Conservation (phyloP, 2,797 vertebrate genomes). For the Pseudochirops corinnae region DNA sequence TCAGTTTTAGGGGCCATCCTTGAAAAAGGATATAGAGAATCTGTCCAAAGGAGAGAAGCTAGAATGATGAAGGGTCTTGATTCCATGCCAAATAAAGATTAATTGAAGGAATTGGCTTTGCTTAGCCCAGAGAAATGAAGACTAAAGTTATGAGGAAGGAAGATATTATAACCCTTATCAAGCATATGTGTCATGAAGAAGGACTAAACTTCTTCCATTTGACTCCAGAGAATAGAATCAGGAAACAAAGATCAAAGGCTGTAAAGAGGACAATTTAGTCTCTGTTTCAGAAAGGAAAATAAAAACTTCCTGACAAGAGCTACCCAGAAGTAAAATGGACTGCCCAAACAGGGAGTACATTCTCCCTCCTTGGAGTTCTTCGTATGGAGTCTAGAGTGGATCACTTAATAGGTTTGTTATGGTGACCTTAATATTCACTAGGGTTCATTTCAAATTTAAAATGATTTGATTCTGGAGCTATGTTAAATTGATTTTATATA, state of each 20-base stretch:
- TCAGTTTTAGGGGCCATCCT: neutral
- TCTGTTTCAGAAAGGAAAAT: neutral
- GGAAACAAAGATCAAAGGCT: neutral
- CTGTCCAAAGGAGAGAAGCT: neutral
- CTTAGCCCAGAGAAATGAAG: neutral
- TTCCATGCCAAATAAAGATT: neutral
- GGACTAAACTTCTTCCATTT: neutral
- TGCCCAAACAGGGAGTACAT: neutral
- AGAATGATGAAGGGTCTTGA: neutral
- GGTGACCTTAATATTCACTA: neutral
- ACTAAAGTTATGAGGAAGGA: neutral
- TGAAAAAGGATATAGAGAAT: neutral
- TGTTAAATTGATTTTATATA: neutral
- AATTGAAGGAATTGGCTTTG: neutral
- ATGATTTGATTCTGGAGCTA: neutral
- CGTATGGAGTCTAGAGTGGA: neutral
- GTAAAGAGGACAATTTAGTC: neutral
- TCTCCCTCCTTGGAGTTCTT: neutral
- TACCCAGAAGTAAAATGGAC: neutral
- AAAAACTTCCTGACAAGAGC: neutral
- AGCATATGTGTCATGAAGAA: neutral
- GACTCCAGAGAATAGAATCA: neutral
- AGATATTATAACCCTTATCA: neutral
- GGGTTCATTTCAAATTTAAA: neutral
- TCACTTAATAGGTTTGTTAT: neutral